Percentiles rank a stretch among this genome's conserved stretches.
Conservation (phyloP, 1,140 invertebrate species). For the Homarus americanus region DNA sequence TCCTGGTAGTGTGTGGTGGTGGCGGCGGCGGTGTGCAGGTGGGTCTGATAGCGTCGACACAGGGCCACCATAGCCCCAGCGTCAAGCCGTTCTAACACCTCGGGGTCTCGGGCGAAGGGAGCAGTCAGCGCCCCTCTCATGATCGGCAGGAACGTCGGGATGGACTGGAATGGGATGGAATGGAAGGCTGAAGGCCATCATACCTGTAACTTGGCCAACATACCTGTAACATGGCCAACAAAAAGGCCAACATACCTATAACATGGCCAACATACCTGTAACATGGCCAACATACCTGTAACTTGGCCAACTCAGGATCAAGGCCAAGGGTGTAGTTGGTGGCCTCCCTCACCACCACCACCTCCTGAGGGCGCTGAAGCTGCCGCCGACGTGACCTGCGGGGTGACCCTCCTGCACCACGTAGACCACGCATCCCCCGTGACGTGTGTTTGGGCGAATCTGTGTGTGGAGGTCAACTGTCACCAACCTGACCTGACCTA, state of each 20-base stretch:
- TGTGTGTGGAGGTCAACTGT: too few relatives aligned
- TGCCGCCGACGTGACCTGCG: conserved; percentile 11
- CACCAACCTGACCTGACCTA: too few relatives aligned
- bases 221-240: too few relatives aligned
- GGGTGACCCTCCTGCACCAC: conserved; percentile 54
- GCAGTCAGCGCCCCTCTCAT: conserved; percentile 92
- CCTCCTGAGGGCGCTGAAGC: conserved; percentile 77
- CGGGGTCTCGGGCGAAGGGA: conserved; percentile 90
- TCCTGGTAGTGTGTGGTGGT: conserved; percentile 87
- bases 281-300: too few relatives aligned
- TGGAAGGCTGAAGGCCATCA: too few relatives aligned
- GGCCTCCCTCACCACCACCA: conserved; percentile 91
- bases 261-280: too few relatives aligned
- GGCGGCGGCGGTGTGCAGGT: conserved; percentile 85
- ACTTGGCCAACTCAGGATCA: conserved; percentile 88
- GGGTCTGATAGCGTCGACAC: conserved; percentile 87
- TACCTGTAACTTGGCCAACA: too few relatives aligned
- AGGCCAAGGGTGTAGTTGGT: conserved; percentile 83
- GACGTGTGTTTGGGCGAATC: conserved; percentile 73
- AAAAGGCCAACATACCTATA: too few relatives aligned
- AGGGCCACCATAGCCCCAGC: conserved; percentile 82
- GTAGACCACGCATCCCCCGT: conserved; percentile 58
- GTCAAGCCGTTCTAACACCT: conserved; percentile 90
- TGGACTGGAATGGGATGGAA: conserved; percentile 77
- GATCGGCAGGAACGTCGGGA: conserved; percentile 95